Evolutionary conservation across 1,140 invertebrate species (phyloP).

Genomic region (Rhynchophorus ferrugineus): DNA sequence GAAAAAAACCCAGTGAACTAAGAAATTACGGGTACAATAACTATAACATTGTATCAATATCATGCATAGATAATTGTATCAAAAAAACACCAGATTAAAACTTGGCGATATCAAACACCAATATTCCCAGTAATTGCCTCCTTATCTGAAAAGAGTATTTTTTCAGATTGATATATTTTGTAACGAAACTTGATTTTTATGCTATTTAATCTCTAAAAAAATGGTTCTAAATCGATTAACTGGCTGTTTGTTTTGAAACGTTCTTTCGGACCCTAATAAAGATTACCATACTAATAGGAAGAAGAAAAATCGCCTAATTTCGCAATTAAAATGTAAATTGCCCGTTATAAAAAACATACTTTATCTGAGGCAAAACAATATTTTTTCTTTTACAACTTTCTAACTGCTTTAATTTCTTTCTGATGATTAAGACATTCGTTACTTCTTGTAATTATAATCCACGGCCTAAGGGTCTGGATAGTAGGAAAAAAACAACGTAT

Average conservation of each 20-base stretch:
- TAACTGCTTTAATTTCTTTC: conserved; percentile 31
- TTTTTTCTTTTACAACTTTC: conserved; percentile 29
- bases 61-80: no score
- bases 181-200: background rate
- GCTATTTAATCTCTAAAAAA: background rate
- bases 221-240: conserved; percentile 17
- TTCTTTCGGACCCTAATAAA: background rate
- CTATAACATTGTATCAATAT: no score
- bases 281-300: conserved; percentile 28
- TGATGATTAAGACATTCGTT: conserved; percentile 30
- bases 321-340: conserved; percentile 31
- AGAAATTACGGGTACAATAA: no score
- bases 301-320: conserved; percentile 26
- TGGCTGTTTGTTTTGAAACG: conserved; percentile 16
- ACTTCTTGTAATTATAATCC: conserved; percentile 29
- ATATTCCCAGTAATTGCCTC: no score
- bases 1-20: no score
- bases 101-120: no score
- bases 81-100: no score
- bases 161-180: background rate
- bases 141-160: no score
- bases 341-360: conserved; percentile 29
- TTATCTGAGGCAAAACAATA: conserved; percentile 26
- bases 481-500: conserved; percentile 14
- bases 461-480: conserved; percentile 10